phyloP scores from a whole-genome alignment of 2,797 vertebrate genomes.

The Eulemur coronatus region DNA sequence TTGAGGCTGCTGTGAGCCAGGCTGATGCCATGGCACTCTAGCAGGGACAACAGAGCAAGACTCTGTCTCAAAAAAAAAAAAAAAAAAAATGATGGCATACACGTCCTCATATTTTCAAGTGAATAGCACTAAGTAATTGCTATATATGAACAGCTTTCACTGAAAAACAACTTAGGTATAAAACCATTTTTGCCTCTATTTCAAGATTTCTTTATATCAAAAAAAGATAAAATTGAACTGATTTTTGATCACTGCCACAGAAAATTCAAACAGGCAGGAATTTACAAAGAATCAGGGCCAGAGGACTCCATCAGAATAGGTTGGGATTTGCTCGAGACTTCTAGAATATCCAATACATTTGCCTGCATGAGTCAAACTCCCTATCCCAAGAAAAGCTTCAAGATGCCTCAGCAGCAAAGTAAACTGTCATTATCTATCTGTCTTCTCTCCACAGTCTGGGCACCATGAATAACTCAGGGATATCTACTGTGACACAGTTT shows the following conservation, averaged over 20 bases:
- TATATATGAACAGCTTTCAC: background rate
- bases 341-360: background rate
- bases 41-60: too few relatives aligned
- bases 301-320: background rate
- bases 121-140: background rate
- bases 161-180: background rate
- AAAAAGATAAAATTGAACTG: conserved; percentile 5
- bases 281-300: background rate
- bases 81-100: too few relatives aligned
- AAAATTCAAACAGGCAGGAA: background rate
- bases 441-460: conserved; percentile 42
- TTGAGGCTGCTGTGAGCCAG: too few relatives aligned
- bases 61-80: too few relatives aligned
- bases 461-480: conserved; percentile 51
- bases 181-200: background rate
- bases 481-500: conserved; percentile 67
- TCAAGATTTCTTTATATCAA: background rate
- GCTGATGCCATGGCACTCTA: too few relatives aligned
- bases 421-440: background rate
- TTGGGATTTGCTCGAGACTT: background rate
- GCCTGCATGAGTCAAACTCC: background rate
- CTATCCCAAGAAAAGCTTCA: background rate
- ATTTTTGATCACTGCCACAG: background rate
- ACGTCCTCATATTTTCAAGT: too few relatives aligned
- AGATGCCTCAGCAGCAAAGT: background rate